Base-by-base conservation (phyloP, 1,140 invertebrate genomes). In the Gonatopus flavifemur region DNA sequence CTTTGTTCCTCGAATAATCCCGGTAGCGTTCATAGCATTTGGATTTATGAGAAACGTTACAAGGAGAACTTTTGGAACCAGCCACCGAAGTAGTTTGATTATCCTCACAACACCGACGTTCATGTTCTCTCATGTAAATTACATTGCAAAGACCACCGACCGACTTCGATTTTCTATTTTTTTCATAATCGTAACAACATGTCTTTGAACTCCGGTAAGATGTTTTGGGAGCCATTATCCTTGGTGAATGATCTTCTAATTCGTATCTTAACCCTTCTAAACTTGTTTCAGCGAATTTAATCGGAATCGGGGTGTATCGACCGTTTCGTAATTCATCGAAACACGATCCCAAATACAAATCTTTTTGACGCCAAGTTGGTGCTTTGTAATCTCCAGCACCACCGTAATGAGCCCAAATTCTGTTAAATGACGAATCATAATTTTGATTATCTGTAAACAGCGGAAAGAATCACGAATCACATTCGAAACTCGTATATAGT, bases 271-370 rank as follows among this genome's bases (percentile, higher is more conserved):
- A 20, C 0, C 65, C 55, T 1, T 67, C 36, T 3, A 74, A 30
- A 16, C 54, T 67, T 0, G 52, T 46, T 0, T 60, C 60, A 0
- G 69, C 48, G 37, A 69, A 63, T 54, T 55, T 52, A 3, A 63
- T 25, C 1, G 67, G 66, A 8, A 66, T 32, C 2, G 72, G 67
- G 0, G 43, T 59, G 20, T 76, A 74, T 24, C 38, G 36, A 10
- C 64, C 64, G 39, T 62, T 47, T 7, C 49, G 6, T 1, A 74
- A 44, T 30, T 76, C 62, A 6, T 64, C 41, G 38, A 64, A 63
- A 16, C 51, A 18, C 1, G 56, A 41, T 3, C 73, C 73, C 0
- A 76, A 49, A 30, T 67, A 76, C 2, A 66, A 20, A 10, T 70
- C 45, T 25, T 71, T 76, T 1, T 58, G 37, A 0, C 57, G 43